Evolutionary conservation across 1,140 invertebrate species (phyloP).

Genomic region (Lethrus apterus): DNA sequence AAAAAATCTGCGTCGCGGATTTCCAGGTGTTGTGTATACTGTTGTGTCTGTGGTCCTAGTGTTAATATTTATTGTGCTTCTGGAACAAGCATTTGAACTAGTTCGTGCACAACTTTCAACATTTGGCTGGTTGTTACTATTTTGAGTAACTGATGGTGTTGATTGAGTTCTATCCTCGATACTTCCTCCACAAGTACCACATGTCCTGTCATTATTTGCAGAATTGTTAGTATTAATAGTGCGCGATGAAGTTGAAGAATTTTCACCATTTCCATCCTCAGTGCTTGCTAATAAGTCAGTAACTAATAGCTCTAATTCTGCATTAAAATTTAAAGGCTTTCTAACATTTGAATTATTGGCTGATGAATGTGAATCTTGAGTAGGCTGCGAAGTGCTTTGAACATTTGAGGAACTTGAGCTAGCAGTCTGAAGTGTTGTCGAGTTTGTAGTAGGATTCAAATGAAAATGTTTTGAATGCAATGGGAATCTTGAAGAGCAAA

Average conservation of each 20-base stretch:
- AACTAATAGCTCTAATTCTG: slow-evolving; percentile 5
- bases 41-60: slow-evolving; percentile 26
- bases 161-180: no score
- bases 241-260: neutral
- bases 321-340: slow-evolving; percentile 11
- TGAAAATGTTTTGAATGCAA: no score
- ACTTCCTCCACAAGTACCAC: neutral
- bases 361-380: neutral
- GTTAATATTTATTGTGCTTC: slow-evolving; percentile 17
- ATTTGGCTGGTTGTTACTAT: neutral
- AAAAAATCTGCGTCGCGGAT: slow-evolving; percentile 25
- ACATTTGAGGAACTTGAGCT: neutral
- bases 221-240: no score
- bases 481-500: neutral
- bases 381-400: neutral
- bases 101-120: neutral
- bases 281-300: neutral
- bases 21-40: slow-evolving; percentile 20
- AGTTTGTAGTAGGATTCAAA: no score
- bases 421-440: neutral
- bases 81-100: neutral
- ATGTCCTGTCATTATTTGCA: neutral
- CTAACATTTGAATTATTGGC: neutral
- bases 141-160: neutral
- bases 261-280: slow-evolving; percentile 1